Conservation (phyloP, 2,113 vertebrate species). For the Furnarius figulus region DNA sequence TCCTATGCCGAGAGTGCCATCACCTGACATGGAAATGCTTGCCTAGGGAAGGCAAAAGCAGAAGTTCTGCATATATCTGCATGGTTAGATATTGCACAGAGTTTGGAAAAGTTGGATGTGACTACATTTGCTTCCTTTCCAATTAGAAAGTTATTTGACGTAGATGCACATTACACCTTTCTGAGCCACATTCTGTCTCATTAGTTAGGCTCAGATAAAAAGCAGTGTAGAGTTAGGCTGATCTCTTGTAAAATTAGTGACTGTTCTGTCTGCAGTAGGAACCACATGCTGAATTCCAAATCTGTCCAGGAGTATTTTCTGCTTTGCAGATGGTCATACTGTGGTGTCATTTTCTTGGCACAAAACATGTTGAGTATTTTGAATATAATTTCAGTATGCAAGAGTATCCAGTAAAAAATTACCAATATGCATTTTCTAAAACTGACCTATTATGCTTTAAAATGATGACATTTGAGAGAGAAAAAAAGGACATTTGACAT, state of each 20-base stretch:
- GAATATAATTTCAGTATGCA: background rate
- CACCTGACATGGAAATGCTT: background rate
- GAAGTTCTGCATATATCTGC: background rate
- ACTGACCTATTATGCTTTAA: background rate
- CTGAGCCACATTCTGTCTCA: background rate
- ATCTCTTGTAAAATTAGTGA: conserved; percentile 25
- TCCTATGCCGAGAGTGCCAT: background rate
- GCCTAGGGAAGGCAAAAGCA: background rate
- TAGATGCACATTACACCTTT: background rate
- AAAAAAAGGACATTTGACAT: background rate
- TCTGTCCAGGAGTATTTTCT: conserved; percentile 35
- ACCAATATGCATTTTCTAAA: background rate
- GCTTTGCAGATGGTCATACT: conserved; percentile 23
- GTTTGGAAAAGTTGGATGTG: background rate
- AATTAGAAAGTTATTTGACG: background rate
- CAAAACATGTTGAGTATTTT: background rate
- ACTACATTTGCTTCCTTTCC: background rate
- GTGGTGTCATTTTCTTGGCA: conserved; percentile 40
- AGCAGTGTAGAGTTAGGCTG: background rate
- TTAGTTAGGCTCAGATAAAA: background rate
- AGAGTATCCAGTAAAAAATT: background rate
- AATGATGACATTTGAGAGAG: background rate
- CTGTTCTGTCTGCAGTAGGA: background rate
- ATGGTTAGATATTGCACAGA: background rate
- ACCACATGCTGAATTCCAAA: conserved; percentile 39